phyloP scores from a whole-genome alignment of 2,797 vertebrate species.

The Gorsachius magnificus region DNA sequence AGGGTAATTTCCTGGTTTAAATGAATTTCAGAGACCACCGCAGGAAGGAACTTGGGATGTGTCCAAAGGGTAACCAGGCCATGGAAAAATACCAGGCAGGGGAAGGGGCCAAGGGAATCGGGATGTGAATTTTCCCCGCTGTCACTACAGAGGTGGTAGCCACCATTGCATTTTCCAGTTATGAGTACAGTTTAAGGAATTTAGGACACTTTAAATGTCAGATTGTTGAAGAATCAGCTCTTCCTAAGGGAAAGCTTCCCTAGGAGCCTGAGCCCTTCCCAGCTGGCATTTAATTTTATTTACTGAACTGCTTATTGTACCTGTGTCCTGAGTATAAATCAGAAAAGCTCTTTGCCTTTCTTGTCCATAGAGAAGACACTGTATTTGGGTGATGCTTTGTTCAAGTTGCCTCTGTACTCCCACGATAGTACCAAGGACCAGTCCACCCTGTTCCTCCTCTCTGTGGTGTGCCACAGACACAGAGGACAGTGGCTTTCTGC shows the following conservation, averaged over 20 bases:
- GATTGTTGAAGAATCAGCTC: neutral
- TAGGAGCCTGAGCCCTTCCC: neutral
- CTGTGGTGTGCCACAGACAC: neutral
- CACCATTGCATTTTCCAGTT: neutral
- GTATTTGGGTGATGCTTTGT: neutral
- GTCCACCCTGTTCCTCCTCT: neutral
- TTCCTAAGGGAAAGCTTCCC: neutral
- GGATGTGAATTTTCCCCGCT: neutral
- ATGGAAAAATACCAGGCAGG: conserved; percentile 66
- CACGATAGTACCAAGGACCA: neutral
- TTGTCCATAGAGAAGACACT: neutral
- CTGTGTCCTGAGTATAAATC: neutral
- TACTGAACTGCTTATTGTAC: conserved; percentile 6
- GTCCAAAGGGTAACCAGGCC: conserved; percentile 55
- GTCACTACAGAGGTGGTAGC: neutral
- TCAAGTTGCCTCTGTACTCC: neutral
- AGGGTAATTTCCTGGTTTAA: conserved; percentile 68
- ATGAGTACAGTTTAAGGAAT: neutral
- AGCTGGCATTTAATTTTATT: neutral
- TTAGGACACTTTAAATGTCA: neutral
- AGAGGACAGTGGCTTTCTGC: neutral
- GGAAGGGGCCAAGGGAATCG: neutral
- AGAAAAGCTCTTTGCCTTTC: neutral
- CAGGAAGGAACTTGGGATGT: conserved; percentile 65
- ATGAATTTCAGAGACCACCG: conserved; percentile 67